These are phyloP conservation scores for Drosophila quadrilineata DNA, from an alignment of 1,140 invertebrate genomes.

Conservation along the genomic window DNA sequence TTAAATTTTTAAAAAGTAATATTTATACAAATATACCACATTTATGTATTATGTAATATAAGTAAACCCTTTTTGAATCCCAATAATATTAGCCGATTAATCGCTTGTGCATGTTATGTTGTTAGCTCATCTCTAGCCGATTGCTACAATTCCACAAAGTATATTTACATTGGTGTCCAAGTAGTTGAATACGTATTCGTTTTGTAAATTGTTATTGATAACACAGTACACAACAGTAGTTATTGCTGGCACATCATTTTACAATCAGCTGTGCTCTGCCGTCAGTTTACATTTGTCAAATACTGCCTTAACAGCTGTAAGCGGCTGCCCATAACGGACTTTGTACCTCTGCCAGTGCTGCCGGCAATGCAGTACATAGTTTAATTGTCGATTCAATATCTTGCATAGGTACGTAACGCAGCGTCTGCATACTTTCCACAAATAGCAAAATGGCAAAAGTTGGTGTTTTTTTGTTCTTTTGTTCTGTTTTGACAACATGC, in stretches of 20 bases:
- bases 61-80: too few relatives aligned
- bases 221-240: conserved; percentile 1
- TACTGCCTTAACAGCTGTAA: too few relatives aligned
- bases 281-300: background rate
- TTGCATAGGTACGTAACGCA: background rate
- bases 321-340: conserved; percentile 15
- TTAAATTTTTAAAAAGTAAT: too few relatives aligned
- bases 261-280: background rate
- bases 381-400: background rate
- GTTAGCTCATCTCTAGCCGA: conserved; percentile 2
- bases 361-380: conserved; percentile 22
- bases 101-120: background rate
- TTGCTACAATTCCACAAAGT: conserved; percentile 1
- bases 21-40: too few relatives aligned
- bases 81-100: background rate
- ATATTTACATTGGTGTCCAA: conserved; percentile 2
- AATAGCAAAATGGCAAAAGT: conserved; percentile 1
- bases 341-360: conserved; percentile 14
- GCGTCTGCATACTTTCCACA: background rate
- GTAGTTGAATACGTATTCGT: background rate
- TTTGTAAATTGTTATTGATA: background rate
- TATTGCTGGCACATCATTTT: background rate
- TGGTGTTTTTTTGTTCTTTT: background rate
- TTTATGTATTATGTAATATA: too few relatives aligned
- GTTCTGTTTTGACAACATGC: background rate